phyloP scores from a whole-genome alignment of 2,797 vertebrate genomes.

The Bradypodion ventrale region DNA sequence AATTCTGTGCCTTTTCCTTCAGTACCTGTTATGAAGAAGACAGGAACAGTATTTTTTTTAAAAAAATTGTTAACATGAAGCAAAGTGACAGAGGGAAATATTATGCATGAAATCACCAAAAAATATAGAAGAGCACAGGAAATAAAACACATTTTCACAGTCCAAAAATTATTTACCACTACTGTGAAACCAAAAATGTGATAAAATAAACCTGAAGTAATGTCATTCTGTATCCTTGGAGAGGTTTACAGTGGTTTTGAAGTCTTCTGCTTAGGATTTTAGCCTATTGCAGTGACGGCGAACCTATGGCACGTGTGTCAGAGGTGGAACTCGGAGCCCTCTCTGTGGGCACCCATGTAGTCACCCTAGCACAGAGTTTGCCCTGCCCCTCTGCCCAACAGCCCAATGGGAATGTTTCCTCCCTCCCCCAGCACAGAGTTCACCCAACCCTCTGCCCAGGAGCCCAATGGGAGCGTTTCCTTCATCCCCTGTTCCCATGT shows the following conservation, averaged over 20 bases:
- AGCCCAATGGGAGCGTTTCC: too few species aligned
- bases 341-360: too few species aligned
- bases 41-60: not conserved
- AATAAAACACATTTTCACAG: not conserved
- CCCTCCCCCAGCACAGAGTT: too few species aligned
- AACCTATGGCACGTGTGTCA: too few species aligned
- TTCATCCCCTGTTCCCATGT: too few species aligned
- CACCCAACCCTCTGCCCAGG: too few species aligned
- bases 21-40: constrained; percentile 75
- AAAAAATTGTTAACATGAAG: not conserved
- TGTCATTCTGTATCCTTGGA: not conserved
- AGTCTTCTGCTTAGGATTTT: not conserved
- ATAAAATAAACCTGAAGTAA: not conserved
- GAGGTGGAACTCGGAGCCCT: too few species aligned
- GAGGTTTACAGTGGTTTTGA: not conserved
- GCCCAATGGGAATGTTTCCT: too few species aligned
- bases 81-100: not conserved
- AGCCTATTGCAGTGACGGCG: not conserved
- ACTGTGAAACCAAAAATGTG: not conserved
- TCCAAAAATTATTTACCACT: not conserved
- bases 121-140: constrained; percentile 5
- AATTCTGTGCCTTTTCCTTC: constrained; percentile 80
- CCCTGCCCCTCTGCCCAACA: too few species aligned
- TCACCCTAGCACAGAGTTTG: too few species aligned
- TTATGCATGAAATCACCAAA: not conserved